These are phyloP conservation scores for Thera britannica DNA, from an alignment of 2,888 invertebrate species.

Conservation along the genomic window DNA sequence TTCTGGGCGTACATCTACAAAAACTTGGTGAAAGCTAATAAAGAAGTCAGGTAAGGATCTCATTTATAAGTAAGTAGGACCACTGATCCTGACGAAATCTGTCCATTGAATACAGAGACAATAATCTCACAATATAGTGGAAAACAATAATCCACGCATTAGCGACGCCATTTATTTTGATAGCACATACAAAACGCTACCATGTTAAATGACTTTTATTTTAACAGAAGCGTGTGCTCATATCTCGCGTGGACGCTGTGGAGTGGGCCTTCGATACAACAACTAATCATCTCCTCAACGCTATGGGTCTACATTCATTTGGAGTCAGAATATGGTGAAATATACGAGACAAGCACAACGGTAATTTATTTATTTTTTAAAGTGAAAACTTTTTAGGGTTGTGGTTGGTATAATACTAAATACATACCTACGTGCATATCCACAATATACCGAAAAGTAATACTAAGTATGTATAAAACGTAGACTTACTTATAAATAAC, in stretches of 20 bases:
- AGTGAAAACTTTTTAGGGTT: too few relatives aligned
- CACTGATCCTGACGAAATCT: too few relatives aligned
- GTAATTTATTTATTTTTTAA: constrained; percentile 57
- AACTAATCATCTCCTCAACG: constrained; percentile 90
- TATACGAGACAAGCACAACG: constrained; percentile 80
- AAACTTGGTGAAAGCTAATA: constrained; percentile 58
- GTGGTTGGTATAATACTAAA: too few relatives aligned
- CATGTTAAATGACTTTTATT: background rate
- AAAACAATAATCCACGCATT: too few relatives aligned
- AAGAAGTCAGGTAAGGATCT: constrained; percentile 59
- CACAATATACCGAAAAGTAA: background rate
- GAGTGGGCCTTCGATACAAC: constrained; percentile 93
- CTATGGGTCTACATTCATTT: constrained; percentile 90
- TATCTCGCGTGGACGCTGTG: constrained; percentile 92
- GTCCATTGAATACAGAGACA: too few relatives aligned
- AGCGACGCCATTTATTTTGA: too few relatives aligned
- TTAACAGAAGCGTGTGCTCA: constrained; percentile 85
- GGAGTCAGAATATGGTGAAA: constrained; percentile 88
- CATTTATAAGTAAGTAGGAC: background rate
- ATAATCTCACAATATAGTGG: too few relatives aligned
- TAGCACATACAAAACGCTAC: too few relatives aligned
- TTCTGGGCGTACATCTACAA: constrained; percentile 92
- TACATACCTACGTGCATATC: too few relatives aligned
- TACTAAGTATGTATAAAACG: too few relatives aligned
- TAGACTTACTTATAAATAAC: too few relatives aligned